Conservation (phyloP, 1,140 invertebrate species). For the Artemia franciscana region DNA sequence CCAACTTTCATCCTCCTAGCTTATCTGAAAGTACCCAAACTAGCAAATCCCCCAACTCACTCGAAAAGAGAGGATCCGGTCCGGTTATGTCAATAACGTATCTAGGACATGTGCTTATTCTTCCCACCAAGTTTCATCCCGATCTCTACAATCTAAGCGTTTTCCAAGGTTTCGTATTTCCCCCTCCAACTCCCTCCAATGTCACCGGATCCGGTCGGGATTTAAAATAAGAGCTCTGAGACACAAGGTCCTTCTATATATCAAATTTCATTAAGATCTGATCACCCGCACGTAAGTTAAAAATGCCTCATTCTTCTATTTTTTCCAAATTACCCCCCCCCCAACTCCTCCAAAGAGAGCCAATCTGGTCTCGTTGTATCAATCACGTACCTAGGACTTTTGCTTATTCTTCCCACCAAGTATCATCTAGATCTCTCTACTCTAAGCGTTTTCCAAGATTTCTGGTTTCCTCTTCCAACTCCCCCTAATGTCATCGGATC, state of each 20-base stretch:
- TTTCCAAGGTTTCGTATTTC: not conserved
- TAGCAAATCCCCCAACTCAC: not conserved
- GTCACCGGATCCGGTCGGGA: not conserved
- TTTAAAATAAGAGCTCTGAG: not conserved
- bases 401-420: not conserved
- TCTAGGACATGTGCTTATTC: not conserved
- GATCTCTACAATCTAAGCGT: not conserved
- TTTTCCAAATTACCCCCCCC: too few relatives aligned
- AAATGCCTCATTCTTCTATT: not conserved
- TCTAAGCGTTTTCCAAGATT: not conserved
- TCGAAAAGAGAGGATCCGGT: not conserved
- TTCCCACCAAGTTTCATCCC: not conserved
- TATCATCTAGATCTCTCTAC: not conserved
- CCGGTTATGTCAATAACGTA: not conserved
- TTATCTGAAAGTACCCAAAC: not conserved
- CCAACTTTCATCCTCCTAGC: not conserved
- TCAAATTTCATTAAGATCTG: not conserved
- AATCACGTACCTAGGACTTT: not conserved
- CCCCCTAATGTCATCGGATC: not conserved
- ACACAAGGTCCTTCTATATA: not conserved
- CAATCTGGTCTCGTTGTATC: not conserved
- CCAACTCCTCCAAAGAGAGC: not conserved
- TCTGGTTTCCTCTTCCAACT: not conserved
- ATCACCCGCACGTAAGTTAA: not conserved
- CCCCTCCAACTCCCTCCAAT: not conserved